These are phyloP conservation scores for Gambusia yucatana DNA, from an alignment of 2,797 vertebrate species.

Conservation along the genomic window DNA sequence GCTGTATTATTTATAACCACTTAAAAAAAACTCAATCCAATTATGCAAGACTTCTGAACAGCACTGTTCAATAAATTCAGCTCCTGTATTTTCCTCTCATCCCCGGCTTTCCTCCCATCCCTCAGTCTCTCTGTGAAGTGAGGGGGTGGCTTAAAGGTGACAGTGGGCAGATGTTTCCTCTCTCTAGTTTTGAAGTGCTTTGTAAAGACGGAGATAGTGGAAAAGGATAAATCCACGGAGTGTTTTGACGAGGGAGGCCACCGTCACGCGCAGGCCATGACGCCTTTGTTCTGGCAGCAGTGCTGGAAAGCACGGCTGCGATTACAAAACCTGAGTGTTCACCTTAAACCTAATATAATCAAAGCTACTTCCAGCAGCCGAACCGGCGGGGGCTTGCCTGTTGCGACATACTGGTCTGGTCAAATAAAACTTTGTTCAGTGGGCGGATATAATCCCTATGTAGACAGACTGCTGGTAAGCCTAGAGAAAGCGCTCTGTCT, in stretches of 20 bases:
- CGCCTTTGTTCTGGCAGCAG: slow-evolving; percentile 29
- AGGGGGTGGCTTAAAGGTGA: slow-evolving; percentile 61
- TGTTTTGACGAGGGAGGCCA: slow-evolving; percentile 44
- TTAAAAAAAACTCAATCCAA: not conserved
- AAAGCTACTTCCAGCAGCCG: not conserved
- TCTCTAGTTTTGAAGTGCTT: slow-evolving; percentile 57
- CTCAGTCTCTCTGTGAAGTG: slow-evolving; percentile 53
- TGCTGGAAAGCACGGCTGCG: slow-evolving; percentile 40
- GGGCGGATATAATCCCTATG: slow-evolving; percentile 31
- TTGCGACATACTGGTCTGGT: slow-evolving; percentile 39
- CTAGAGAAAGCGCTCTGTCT: slow-evolving; percentile 2
- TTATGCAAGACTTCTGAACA: slow-evolving; percentile 3
- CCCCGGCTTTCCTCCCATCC: not conserved
- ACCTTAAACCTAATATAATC: slow-evolving; percentile 38
- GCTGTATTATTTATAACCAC: not conserved
- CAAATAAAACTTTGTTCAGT: slow-evolving; percentile 47
- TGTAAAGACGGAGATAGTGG: slow-evolving; percentile 46
- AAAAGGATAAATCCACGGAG: slow-evolving; percentile 36
- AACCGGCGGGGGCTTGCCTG: not conserved
- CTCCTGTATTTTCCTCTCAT: not conserved
- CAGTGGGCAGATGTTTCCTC: slow-evolving; percentile 73
- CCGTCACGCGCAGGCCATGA: slow-evolving; percentile 23
- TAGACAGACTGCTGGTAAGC: slow-evolving; percentile 17
- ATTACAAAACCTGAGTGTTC: slow-evolving; percentile 35
- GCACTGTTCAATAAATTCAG: not conserved